phyloP scores from a whole-genome alignment of 2,888 invertebrate genomes.

The Pristionchus japonicus region DNA sequence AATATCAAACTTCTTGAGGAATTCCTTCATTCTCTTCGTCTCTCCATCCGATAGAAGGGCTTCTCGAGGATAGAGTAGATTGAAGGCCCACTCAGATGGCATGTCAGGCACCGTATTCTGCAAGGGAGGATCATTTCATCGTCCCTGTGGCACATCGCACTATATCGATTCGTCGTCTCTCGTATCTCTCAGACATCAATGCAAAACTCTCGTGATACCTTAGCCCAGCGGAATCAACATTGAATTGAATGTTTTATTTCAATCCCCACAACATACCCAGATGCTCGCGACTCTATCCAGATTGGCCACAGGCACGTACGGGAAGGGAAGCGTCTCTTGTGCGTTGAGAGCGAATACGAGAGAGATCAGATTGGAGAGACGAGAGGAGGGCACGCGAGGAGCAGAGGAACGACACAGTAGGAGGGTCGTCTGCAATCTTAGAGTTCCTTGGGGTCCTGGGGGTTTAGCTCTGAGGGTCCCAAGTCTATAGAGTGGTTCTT shows the following conservation, averaged over 20 bases:
- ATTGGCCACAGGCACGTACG: conserved; percentile 89
- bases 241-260: too few relatives aligned
- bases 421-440: conserved; percentile 55
- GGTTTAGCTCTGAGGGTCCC: too few relatives aligned
- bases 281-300: conserved; percentile 82
- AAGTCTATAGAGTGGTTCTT: too few relatives aligned
- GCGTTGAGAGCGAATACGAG: conserved; percentile 85
- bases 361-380: conserved; percentile 78
- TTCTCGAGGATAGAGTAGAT: conserved; percentile 88
- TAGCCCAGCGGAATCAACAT: too few relatives aligned
- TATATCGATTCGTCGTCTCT: too few relatives aligned
- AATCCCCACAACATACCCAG: conserved; percentile 79
- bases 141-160: too few relatives aligned
- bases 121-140: too few relatives aligned
- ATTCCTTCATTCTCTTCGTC: conserved; percentile 81
- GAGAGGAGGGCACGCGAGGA: conserved; percentile 19
- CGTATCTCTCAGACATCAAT: too few relatives aligned
- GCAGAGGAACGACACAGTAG: neutral
- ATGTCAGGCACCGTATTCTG: conserved; percentile 84
- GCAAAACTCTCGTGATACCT: too few relatives aligned
- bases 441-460: too few relatives aligned
- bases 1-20: conserved; percentile 62
- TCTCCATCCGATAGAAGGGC: conserved; percentile 86
- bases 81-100: conserved; percentile 83
- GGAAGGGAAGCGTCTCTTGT: conserved; percentile 80